A percentile compares a stretch with the other conserved stretches of the same genome.
Evolutionary conservation across 1,140 invertebrate genomes (phyloP).

Genomic region (Metaphire vulgaris): DNA sequence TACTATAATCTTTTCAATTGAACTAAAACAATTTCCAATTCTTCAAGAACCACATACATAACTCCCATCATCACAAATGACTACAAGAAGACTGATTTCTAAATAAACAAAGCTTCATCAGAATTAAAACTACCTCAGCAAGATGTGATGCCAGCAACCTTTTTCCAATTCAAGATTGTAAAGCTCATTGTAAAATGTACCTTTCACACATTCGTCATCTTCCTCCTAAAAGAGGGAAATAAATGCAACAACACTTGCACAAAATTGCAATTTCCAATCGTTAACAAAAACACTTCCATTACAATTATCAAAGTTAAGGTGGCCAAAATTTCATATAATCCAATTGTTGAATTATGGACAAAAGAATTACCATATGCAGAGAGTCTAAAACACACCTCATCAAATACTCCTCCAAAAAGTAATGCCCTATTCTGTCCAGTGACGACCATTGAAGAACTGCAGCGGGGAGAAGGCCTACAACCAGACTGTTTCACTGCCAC

Average conservation of each 20-base stretch:
- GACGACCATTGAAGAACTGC: conserved; percentile 59
- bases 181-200: conserved; percentile 77
- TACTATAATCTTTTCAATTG: no score
- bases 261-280: no score
- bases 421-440: conserved; percentile 60
- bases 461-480: conserved; percentile 60
- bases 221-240: conserved; percentile 29
- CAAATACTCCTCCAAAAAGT: conserved; percentile 73
- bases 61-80: no score
- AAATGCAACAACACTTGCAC: conserved; percentile 4
- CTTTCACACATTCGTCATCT: conserved; percentile 66
- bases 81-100: no score
- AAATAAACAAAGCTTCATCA: no score
- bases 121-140: no score
- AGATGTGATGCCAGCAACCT: conserved; percentile 62
- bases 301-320: no score
- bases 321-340: not conserved
- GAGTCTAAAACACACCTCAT: conserved; percentile 38
- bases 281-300: no score
- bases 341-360: not conserved
- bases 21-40: no score
- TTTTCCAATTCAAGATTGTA: conserved; percentile 69
- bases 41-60: no score
- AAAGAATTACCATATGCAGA: conserved; percentile 10
- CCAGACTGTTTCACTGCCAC: conserved; percentile 63